Percentiles rank a stretch among this genome's conserved stretches.
These are phyloP conservation scores for Nilaparvata lugens DNA, from an alignment of 1,140 invertebrate genomes.

Conservation along the genomic window DNA sequence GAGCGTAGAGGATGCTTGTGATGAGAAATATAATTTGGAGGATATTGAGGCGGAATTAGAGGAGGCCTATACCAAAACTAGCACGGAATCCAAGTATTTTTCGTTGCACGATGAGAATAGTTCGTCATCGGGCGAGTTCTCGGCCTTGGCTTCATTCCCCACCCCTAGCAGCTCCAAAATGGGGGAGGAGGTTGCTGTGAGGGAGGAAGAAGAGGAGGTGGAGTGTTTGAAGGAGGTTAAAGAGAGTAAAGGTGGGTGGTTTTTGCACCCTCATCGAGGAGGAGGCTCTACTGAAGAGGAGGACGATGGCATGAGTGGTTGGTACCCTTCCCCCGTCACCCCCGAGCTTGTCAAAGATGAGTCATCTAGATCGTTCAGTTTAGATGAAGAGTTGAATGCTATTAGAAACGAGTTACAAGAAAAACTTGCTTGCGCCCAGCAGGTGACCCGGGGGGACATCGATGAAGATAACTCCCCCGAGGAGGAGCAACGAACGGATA, in stretches of 20 bases:
- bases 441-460: constrained; percentile 1
- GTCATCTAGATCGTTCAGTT: constrained; percentile 45
- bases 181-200: neutral
- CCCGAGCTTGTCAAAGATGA: constrained; percentile 33
- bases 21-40: constrained; percentile 39
- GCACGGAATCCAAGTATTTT: constrained; percentile 3
- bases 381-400: constrained; percentile 59
- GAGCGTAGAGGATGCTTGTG: constrained; percentile 36
- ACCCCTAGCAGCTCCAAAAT: neutral
- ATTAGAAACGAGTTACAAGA: constrained; percentile 57
- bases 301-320: constrained; percentile 29
- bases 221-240: constrained; percentile 1
- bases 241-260: constrained; percentile 35
- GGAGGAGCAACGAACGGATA: constrained; percentile 19
- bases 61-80: constrained; percentile 18
- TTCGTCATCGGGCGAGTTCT: neutral
- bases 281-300: constrained; percentile 12
- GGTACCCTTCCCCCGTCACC: constrained; percentile 34
- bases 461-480: constrained; percentile 33
- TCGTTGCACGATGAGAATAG: neutral
- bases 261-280: constrained; percentile 34
- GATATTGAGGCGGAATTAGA: constrained; percentile 32
- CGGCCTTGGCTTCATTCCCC: neutral
- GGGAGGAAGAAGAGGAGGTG: constrained; percentile 11
- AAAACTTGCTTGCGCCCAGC: constrained; percentile 48